Conservation (phyloP, 2,797 vertebrate genomes). For the Cossypha polioptera region DNA sequence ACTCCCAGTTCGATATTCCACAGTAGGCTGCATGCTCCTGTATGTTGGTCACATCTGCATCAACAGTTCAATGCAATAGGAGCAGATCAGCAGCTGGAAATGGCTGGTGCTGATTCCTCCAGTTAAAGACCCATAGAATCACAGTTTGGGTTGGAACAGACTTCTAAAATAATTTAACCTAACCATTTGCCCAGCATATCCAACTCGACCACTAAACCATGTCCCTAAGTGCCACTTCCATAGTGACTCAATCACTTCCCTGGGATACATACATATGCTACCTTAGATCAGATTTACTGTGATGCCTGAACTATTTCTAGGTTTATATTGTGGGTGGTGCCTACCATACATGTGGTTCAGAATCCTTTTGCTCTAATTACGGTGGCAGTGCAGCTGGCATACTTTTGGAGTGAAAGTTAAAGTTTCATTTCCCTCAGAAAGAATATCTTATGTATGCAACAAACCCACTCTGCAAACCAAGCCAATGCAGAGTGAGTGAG, state of each 20-base stretch:
- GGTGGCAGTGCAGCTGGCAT: neutral
- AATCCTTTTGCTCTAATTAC: neutral
- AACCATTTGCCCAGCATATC: neutral
- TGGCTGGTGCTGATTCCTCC: neutral
- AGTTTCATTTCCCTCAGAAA: neutral
- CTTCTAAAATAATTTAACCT: neutral
- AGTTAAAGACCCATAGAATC: neutral
- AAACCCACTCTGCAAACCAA: neutral
- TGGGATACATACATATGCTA: neutral
- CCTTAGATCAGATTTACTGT: neutral
- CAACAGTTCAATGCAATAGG: neutral
- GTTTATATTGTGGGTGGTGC: neutral
- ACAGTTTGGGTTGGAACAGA: neutral
- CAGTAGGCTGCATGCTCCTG: neutral
- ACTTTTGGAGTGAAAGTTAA: neutral
- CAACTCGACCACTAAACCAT: neutral
- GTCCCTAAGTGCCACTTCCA: neutral
- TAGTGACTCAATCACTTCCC: neutral
- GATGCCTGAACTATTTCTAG: neutral
- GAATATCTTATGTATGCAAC: neutral
- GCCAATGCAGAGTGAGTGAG: neutral
- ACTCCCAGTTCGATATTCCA: neutral
- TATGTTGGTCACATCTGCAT: neutral
- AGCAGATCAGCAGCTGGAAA: neutral
- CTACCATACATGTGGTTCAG: neutral